phyloP scores from a whole-genome alignment of 2,797 vertebrate genomes.

The Crocidura indochinensis region DNA sequence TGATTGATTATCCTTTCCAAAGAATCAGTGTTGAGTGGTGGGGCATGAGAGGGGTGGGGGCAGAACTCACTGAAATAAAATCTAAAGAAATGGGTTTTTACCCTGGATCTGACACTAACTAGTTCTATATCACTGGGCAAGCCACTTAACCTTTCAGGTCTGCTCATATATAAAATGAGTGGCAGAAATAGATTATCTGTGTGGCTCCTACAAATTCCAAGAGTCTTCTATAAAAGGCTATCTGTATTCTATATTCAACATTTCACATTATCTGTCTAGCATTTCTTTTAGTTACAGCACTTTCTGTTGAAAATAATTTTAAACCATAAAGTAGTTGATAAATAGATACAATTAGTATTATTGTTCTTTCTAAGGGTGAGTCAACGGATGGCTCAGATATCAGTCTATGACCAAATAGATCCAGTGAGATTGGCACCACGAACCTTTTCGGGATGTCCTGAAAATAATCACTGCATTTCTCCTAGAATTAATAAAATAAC shows the following conservation, averaged over 20 bases:
- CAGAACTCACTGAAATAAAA: background rate
- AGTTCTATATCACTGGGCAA: background rate
- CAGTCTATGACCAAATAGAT: background rate
- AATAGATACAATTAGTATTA: background rate
- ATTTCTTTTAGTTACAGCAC: background rate
- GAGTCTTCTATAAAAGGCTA: background rate
- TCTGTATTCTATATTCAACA: background rate
- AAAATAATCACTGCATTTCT: background rate
- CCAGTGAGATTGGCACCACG: background rate
- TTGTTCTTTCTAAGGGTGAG: background rate
- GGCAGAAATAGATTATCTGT: conserved; percentile 13
- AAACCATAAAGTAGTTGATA: background rate
- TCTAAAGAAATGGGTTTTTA: conserved; percentile 24
- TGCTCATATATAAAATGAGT: conserved; percentile 30
- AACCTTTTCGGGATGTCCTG: background rate
- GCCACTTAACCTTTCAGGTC: conserved; percentile 35
- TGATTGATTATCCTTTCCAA: conserved; percentile 36
- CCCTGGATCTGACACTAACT: background rate
- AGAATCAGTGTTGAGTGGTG: background rate
- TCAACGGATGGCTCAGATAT: background rate
- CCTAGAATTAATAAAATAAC: conserved; percentile 4
- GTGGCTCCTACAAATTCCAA: conserved; percentile 16
- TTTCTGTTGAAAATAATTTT: background rate
- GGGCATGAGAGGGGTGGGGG: background rate
- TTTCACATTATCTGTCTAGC: background rate